Conservation (phyloP, 2,888 invertebrate species). For the Onthophagus sagittarius region DNA sequence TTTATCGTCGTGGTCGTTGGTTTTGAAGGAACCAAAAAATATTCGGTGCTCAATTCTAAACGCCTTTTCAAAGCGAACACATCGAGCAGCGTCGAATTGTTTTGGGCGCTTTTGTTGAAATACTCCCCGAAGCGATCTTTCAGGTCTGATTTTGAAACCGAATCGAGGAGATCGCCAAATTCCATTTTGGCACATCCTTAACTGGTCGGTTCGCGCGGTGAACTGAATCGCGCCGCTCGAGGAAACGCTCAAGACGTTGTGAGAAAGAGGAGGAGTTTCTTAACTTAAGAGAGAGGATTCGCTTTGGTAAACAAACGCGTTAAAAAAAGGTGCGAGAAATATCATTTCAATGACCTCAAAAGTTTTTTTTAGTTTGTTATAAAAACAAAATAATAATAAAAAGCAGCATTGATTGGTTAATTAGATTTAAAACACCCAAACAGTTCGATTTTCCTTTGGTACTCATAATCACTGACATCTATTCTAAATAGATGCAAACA, state of each 20-base stretch:
- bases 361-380: too few relatives aligned
- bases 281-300: too few relatives aligned
- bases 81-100: not conserved
- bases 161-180: not conserved
- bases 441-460: too few relatives aligned
- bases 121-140: not conserved
- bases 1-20: slow-evolving; percentile 43
- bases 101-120: not conserved
- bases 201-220: not conserved
- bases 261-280: not conserved
- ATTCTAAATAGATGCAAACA: too few relatives aligned
- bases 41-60: slow-evolving; percentile 80
- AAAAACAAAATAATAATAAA: too few relatives aligned
- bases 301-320: too few relatives aligned
- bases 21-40: slow-evolving; percentile 69
- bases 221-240: not conserved
- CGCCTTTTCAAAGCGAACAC: slow-evolving; percentile 47
- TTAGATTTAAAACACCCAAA: too few relatives aligned
- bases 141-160: not conserved
- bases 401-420: too few relatives aligned
- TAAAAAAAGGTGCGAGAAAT: too few relatives aligned
- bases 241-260: not conserved
- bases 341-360: too few relatives aligned
- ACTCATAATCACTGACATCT: too few relatives aligned
- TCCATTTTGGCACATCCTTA: not conserved